Percentiles rank a stretch among this genome's conserved stretches.
These are phyloP conservation scores for Liodrosophila aerea DNA, from an alignment of 2,888 invertebrate genomes.

Conservation along the genomic window DNA sequence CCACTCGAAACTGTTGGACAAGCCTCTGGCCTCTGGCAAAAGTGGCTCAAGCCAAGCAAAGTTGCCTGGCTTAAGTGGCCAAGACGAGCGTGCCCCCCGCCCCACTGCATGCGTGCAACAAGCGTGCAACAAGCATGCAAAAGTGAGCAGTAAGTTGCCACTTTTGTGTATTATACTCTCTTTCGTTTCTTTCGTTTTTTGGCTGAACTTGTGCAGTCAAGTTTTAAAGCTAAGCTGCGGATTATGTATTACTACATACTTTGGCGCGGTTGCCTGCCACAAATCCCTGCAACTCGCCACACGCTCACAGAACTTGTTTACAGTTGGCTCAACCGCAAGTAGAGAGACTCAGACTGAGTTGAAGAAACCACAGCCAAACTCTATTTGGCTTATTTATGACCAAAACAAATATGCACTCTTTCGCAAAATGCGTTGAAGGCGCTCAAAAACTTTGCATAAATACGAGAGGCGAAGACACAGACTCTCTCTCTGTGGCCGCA, in stretches of 20 bases:
- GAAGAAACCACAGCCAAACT: conserved; percentile 44
- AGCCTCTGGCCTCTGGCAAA: conserved; percentile 4
- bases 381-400: conserved; percentile 50
- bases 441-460: conserved; percentile 57
- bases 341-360: conserved; percentile 21
- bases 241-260: conserved; percentile 72
- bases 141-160: conserved; percentile 45
- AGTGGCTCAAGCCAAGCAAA: conserved; percentile 27
- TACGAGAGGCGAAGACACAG: background rate
- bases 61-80: conserved; percentile 64
- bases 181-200: conserved; percentile 7
- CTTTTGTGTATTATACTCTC: conserved; percentile 33
- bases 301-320: conserved; percentile 29
- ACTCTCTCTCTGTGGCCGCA: conserved; percentile 7
- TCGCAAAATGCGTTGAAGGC: conserved; percentile 49
- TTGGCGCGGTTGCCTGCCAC: conserved; percentile 58
- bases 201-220: conserved; percentile 70
- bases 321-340: conserved; percentile 15
- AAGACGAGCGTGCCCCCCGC: conserved; percentile 2
- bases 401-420: conserved; percentile 46
- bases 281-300: conserved; percentile 1
- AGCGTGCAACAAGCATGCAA: conserved; percentile 51
- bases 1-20: conserved; percentile 4
- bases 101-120: conserved; percentile 45
- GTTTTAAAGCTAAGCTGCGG: conserved; percentile 75